Conservation (phyloP, 2,113 vertebrate species). For the Cacatua alba region DNA sequence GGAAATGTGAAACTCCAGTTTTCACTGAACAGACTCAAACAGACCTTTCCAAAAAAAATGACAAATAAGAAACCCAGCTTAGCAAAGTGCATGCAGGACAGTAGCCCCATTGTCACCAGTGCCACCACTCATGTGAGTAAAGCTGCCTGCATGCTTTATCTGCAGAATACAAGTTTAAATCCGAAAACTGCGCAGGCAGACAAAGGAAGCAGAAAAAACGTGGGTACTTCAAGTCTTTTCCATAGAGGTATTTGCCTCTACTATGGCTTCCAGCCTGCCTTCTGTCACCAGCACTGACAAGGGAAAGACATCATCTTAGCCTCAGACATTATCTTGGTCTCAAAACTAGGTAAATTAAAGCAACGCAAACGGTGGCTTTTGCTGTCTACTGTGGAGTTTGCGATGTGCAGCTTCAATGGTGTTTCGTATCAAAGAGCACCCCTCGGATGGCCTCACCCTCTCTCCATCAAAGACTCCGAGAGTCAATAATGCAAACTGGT, state of each 20-base stretch:
- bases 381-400: background rate
- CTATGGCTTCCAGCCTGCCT: fast-evolving
- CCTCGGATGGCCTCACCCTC: background rate
- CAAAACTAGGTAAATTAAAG: background rate
- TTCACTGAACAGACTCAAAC: background rate
- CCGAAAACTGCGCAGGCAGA: background rate
- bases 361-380: background rate
- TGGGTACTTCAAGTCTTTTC: background rate
- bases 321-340: background rate
- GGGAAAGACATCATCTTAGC: background rate
- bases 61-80: background rate
- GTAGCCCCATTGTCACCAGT: background rate
- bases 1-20: background rate
- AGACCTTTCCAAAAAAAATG: background rate
- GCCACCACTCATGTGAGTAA: background rate
- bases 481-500: background rate
- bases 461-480: background rate
- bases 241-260: background rate
- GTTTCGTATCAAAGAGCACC: background rate
- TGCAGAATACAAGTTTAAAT: constrained; percentile 2
- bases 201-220: background rate
- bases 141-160: constrained; percentile 10
- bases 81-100: background rate
- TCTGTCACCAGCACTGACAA: background rate
- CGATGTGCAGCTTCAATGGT: background rate